Evolutionary conservation across 2,888 invertebrate species (phyloP), one percentile per base, ranked within the genome.

Genomic region (Poecilobothrus nobilitatus): DNA sequence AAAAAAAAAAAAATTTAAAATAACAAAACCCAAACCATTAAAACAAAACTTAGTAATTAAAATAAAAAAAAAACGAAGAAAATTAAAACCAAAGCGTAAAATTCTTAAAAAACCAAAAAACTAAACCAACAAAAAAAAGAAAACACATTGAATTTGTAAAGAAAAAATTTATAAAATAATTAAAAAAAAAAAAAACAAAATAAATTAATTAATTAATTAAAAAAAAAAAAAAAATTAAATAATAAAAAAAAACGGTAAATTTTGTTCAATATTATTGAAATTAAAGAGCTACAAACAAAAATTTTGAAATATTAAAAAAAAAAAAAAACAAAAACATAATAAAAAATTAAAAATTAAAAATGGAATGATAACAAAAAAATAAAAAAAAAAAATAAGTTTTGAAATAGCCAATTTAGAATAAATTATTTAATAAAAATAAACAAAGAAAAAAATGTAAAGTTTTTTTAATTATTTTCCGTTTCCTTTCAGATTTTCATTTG

Each of bases 341-440:
- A 53, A 12, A 53, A 53, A 53, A 53, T n/a, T n/a, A 53, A 53
- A 53, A 53, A 53, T 53, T 12, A 53, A 53, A 53, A 53, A 53
- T 18, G 53, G 6, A 27, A 15, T 53, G 6, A 53, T 18, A 53
- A 12, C 7, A 53, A 53, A 18, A 53, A 53, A 53, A 53, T 12
- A 53, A 18, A 15, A 18, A 18, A n/a, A 53, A 15, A 53, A 18
- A 18, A n/a, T 18, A 53, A 53, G 53, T 53, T 53, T 53, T 65
- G 20, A 37, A 65, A 65, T 65, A 65, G 65, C 65, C 65, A 65
- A 65, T 65, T 65, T 65, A 65, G 65, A 65, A 20, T 65, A 65
- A 65, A 65, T 65, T 65, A 65, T 34, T 33, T 34, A 65, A 65
- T 34, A 33, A 34, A 65, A 34, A 34, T 37, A 65, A 65, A 65